Evolutionary conservation across 2,113 vertebrate genomes (phyloP).

Genomic region (Zosterops hypoxanthus): DNA sequence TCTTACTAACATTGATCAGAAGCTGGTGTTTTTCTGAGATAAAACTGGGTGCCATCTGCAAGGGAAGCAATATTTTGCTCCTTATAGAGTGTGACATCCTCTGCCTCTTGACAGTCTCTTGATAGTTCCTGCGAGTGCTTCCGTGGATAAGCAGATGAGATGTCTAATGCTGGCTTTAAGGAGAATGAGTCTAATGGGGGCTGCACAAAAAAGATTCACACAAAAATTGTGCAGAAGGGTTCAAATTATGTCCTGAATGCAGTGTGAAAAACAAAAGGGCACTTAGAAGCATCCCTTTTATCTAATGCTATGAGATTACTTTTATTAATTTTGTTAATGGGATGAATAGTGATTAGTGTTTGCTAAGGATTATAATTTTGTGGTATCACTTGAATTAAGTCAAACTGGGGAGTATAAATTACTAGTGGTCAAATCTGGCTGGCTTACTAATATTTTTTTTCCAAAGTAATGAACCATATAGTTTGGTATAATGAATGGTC

Average conservation of each 20-base stretch:
- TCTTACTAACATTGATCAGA: constrained; percentile 28
- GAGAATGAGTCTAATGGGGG: background rate
- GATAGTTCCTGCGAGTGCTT: constrained; percentile 42
- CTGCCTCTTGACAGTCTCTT: constrained; percentile 37
- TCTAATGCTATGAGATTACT: background rate
- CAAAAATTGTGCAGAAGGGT: background rate
- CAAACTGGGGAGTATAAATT: background rate
- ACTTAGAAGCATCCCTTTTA: background rate
- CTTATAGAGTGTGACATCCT: background rate
- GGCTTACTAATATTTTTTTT: background rate
- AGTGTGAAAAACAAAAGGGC: background rate
- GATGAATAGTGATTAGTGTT: constrained; percentile 17
- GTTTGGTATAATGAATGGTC: background rate
- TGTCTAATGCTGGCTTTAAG: background rate
- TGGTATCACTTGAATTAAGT: background rate
- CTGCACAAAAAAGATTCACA: background rate
- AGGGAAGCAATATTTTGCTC: constrained; percentile 54
- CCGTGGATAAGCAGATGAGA: constrained; percentile 32
- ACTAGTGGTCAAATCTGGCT: background rate
- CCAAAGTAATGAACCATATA: background rate
- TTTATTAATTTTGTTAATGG: constrained; percentile 22
- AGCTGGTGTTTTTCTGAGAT: constrained; percentile 66
- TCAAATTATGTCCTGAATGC: background rate
- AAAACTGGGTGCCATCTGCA: constrained; percentile 66
- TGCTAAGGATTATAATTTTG: constrained; percentile 22